Evolutionary conservation across 2,113 vertebrate species (phyloP), one percentile per base, ranked within the genome.

Genomic region (Catharus minimus): DNA sequence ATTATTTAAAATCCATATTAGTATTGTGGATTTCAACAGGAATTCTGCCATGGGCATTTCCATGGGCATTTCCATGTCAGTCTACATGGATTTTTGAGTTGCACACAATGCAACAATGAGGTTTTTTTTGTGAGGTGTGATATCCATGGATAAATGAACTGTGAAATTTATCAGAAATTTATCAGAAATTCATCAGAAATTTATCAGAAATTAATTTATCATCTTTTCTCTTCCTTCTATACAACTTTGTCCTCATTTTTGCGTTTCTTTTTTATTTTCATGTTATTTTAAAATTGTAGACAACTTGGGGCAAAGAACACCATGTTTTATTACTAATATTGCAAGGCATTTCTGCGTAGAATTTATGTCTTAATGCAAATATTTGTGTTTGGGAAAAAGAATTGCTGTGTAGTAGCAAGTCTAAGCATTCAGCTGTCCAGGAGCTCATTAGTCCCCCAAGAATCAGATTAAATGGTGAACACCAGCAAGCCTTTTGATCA

Each of bases 401-500:
- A 77, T 44, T 55, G 26, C 32, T 50, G 11, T 47, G 30, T 57
- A 61, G 46, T n/a, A 86, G 46, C 47, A 88, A 41, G 33, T 66
- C 33, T 36, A 84, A 73, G 33, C 36, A 53, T 41, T 65, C 72
- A 87, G 38, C 77, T 95, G 46, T 91, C 68, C 47, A 52, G 85
- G 73, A 89, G 64, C 86, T 95, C 88, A 82, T 95, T 92, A 93
- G 66, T 46, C 41, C 78, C 95, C 83, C 77, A 61, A 10, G 53
- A 82, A 92, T 52, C 73, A 95, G 94, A 96, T 94, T 89, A 96
- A 96, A 91, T 32, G 69, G 53, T 53, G 36, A 85, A 12, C 28
- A 62, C 21, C 82, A 86, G 55, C 32, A 71, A 94, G 55, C 58
- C 68, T 60, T 94, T 92, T 80, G 61, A 88, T 38, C 66, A 78